Evolutionary conservation across 2,113 vertebrate species (phyloP).

Genomic region (Pachypanchax playfairii): DNA sequence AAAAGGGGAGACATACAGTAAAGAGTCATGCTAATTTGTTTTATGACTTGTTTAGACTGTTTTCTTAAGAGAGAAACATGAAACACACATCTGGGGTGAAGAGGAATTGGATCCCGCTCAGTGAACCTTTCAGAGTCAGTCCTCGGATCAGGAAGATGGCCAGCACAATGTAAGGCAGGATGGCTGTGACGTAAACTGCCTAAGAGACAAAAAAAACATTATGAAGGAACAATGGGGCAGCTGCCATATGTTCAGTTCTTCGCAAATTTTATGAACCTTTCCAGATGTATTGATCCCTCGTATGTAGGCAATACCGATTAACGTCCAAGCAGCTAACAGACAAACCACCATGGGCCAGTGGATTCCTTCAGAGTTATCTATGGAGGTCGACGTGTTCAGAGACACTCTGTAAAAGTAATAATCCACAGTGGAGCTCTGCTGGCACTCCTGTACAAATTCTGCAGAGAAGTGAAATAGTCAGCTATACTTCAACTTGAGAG

Average conservation of each 20-base stretch:
- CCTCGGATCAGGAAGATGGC: slow-evolving; percentile 91
- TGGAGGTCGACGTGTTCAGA: slow-evolving; percentile 83
- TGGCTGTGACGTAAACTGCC: slow-evolving; percentile 93
- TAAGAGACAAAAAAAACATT: slow-evolving; percentile 47
- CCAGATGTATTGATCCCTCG: slow-evolving; percentile 91
- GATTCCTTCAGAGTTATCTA: slow-evolving; percentile 81
- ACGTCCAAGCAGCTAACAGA: slow-evolving; percentile 83
- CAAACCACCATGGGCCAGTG: slow-evolving; percentile 89
- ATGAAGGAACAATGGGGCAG: no score
- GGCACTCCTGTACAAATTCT: slow-evolving; percentile 85
- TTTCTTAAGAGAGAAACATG: neutral
- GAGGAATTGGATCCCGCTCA: slow-evolving; percentile 85
- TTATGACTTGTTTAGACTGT: no score
- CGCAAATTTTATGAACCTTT: slow-evolving; percentile 80
- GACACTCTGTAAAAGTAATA: slow-evolving; percentile 93
- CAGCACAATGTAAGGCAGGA: slow-evolving; percentile 89
- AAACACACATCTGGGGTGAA: slow-evolving; percentile 88
- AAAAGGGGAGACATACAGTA: neutral
- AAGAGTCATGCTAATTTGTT: neutral
- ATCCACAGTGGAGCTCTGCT: slow-evolving; percentile 86
- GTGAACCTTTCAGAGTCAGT: slow-evolving; percentile 87
- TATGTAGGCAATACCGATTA: slow-evolving; percentile 85
- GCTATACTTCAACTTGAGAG: neutral
- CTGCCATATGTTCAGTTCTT: no score
- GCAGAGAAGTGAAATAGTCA: slow-evolving; percentile 34